Evolutionary conservation across 2,888 invertebrate genomes (phyloP), one percentile per base, ranked within the genome.

Genomic region (Tetranychus truncatus): DNA sequence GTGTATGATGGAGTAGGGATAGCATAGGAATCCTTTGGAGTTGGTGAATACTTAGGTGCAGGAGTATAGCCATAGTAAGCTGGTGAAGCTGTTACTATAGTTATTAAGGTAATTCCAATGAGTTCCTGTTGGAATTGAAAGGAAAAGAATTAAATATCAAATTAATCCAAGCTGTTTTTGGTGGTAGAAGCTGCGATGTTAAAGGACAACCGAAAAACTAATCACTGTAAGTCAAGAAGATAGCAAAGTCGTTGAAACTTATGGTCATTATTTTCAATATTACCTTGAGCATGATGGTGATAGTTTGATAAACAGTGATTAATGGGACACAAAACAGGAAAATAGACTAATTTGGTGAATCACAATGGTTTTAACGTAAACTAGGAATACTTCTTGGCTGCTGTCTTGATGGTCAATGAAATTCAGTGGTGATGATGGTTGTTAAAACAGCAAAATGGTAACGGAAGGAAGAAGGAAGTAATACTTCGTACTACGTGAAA

Each of bases 41-140:
- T 44, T 69, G 20, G 21, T 24, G 21, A 24, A 21, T 69, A 69
- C 20, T 69, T 69, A 24, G 69, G 21, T 18, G 72, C 6, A 24
- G 71, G 74, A 46, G 75, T 46, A 45, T 75, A 75, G 9, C 75
- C 75, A 71, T 75, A 75, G 24, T 75, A 75, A 21, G 75, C 75
- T 46, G 72, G 72, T 6, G 72, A 72, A 45, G 72, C 18, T 24
- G 72, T 34, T 45, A 34, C 72, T 11, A 69, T 69, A 21, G 69
- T 24, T 20, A 69, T 24, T 8, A 69, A 21, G 20, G 21, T 24
- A 21, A 69, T 55, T 55, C 55, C 55, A 2, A 55, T 9, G 15
- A 55, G 55, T 15, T 15, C 9, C 15, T 55, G 55, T 55, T 55
- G 15, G 9, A 15, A 55, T 15, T 15, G 7, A 15, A 55, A 5